Base-by-base conservation (phyloP, 2,888 invertebrate genomes). In the Andricus curvator region DNA sequence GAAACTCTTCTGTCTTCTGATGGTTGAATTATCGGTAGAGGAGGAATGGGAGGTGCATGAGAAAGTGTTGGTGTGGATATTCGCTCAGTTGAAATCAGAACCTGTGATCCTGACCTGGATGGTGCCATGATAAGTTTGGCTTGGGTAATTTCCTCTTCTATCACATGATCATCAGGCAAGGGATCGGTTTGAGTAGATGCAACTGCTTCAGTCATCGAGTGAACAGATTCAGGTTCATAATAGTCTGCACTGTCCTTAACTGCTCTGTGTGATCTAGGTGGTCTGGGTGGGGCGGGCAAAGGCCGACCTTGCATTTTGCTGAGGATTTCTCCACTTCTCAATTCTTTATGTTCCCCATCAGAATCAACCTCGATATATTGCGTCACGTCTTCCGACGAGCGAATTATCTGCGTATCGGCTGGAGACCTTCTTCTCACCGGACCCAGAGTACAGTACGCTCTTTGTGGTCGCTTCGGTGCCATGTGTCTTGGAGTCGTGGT, bases 181-280 rank as follows among this genome's bases (percentile, higher is more conserved):
- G 97, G 97, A 92, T 97, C 97, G 0, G 97, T 97, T 93, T 97
- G 97, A 1, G 97, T 97, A 0, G 96, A 97, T 8, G 96, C 96
- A 89, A 96, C 96, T 37, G 95, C 95, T 92, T 97, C 97, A 33
- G 80, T 85, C 5, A 83, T 44, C 20, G 93, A 93, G 65, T 89
- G 78, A 17, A 87, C 84, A 20, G 80, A 81, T 33, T 78, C 78
- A 25, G 84, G 84, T 41, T 87, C 84, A 22, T 81, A 82, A 15
- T 83, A 74, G 11, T 81, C 83, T 17, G 56, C 80, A 25, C 51
- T 60, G 17, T 67, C 29, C 80, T 83, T 4, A 11, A 48, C 80
- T 80, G 85, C 81, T 78, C 79, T 86, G 44, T 94, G 94, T 33
- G 94, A 94, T 83, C 97, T 94, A 0, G 97, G 97, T 60, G 97